These are phyloP conservation scores for Sinocyclocheilus maitianheensis DNA, from an alignment of 2,113 vertebrate species.

Conservation along the genomic window DNA sequence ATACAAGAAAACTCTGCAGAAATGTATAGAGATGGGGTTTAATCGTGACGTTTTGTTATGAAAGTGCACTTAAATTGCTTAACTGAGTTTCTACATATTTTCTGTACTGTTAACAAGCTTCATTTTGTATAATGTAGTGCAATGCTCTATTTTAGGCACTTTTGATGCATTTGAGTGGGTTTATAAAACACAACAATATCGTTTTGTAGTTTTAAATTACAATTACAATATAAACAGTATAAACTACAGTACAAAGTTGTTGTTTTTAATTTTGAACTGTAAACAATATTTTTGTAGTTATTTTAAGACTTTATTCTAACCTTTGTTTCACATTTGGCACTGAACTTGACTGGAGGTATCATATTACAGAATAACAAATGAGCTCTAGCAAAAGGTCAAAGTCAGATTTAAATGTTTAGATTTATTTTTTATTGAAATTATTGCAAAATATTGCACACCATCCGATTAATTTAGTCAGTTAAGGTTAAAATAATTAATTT, in stretches of 20 bases:
- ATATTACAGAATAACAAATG: conserved; percentile 9
- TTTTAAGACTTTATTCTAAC: background rate
- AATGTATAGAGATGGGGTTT: background rate
- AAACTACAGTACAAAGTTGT: background rate
- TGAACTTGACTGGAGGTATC: conserved; percentile 14
- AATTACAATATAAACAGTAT: background rate
- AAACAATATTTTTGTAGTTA: background rate
- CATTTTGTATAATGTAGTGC: background rate
- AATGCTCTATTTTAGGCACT: background rate
- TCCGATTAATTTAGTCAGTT: background rate
- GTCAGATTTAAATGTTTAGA: background rate
- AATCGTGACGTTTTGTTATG: background rate
- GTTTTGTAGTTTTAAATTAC: background rate
- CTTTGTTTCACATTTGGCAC: conserved; percentile 16
- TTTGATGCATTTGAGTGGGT: background rate
- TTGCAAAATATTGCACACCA: background rate
- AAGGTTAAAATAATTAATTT: background rate
- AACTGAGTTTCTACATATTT: background rate
- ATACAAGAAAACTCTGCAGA: background rate
- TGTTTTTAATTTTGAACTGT: background rate
- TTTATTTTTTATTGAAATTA: background rate
- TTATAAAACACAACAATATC: background rate
- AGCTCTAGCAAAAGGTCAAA: conserved; percentile 21
- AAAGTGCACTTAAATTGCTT: background rate
- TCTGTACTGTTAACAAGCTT: background rate